Evolutionary conservation across 92 coral and sea anemone species (phyloP), one percentile per base, ranked within the genome.

Genomic region (Metridium senile): DNA sequence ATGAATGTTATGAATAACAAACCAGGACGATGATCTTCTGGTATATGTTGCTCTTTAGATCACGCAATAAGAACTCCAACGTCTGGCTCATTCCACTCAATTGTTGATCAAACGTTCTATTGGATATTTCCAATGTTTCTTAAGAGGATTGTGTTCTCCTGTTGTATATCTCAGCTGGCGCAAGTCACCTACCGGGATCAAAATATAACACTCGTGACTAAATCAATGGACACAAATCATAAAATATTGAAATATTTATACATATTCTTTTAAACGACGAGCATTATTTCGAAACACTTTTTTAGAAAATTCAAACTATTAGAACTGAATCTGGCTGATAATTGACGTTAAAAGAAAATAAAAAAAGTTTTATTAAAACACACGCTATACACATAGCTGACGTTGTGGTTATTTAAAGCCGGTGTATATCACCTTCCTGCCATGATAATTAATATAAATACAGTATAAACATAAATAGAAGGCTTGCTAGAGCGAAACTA

Each of bases 201-300:
- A 26, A 72, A 52, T 29, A 72, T 39, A 72, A 39, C 33, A 52
- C 29, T 63, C 20, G 19, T n/a, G 68, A 73, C 28, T 35, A 28
- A 54, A 49, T 73, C 68, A 73, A 73, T 58, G 29, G 32, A 62
- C 45, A 57, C 54, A 33, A 58, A 73, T 35, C 56, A 73, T 73
- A 1, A 73, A 73, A 73, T 73, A 73, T 73, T 73, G 21, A 73
- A 33, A 29, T 62, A 21, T 18, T 31, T 9, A 23, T 52, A 73
- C 29, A 30, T 54, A 26, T 22, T 59, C 10, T 26, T 1, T 6
- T 27, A 13, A 29, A 31, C 21, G 1, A 4, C 21, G 8, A 31
- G 4, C 13, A 61, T 27, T 21, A 61, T 61, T 22, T 26, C 30
- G 23, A 22, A 61, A 61, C 4, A 27, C 31, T 6, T 21, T 2